Evolutionary conservation across 2,888 invertebrate genomes (phyloP).

Genomic region (Tiphia femorata): DNA sequence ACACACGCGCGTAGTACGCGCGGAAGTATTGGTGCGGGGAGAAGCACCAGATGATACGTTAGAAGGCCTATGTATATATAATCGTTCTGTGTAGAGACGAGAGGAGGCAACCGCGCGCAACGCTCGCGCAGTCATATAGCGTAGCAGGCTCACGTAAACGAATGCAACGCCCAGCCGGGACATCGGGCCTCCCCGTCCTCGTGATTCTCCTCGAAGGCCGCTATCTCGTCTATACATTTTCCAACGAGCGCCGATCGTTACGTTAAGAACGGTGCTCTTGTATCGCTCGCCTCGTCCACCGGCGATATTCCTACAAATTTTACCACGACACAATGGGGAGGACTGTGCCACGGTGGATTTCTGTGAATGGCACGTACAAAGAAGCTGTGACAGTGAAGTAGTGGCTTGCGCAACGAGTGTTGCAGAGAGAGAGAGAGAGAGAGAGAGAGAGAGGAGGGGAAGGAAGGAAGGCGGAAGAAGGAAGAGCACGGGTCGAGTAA

Average conservation of each 20-base stretch:
- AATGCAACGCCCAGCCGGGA: conserved; percentile 20
- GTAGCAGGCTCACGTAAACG: conserved; percentile 1
- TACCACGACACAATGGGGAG: not conserved
- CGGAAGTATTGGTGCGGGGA: not conserved
- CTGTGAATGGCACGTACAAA: too few relatives aligned
- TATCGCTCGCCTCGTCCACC: not conserved
- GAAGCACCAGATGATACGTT: too few relatives aligned
- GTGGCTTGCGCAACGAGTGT: conserved; percentile 6
- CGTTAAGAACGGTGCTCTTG: not conserved
- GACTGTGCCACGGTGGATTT: too few relatives aligned
- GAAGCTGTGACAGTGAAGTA: not conserved
- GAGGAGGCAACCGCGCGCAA: not conserved
- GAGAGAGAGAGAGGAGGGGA: not conserved
- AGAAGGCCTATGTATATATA: too few relatives aligned
- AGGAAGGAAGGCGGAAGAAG: not conserved
- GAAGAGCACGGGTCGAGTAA: not conserved
- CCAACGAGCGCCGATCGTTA: not conserved
- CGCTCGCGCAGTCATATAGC: not conserved
- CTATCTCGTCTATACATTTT: conserved; percentile 2
- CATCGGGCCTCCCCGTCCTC: conserved; percentile 4
- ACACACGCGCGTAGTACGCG: not conserved
- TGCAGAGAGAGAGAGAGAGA: conserved; percentile 1
- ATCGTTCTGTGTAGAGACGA: not conserved
- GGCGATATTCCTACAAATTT: conserved; percentile 3
- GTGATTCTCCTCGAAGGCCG: not conserved